These are phyloP conservation scores for Herminia tarsipennalis DNA, from an alignment of 2,888 invertebrate genomes.

Conservation along the genomic window DNA sequence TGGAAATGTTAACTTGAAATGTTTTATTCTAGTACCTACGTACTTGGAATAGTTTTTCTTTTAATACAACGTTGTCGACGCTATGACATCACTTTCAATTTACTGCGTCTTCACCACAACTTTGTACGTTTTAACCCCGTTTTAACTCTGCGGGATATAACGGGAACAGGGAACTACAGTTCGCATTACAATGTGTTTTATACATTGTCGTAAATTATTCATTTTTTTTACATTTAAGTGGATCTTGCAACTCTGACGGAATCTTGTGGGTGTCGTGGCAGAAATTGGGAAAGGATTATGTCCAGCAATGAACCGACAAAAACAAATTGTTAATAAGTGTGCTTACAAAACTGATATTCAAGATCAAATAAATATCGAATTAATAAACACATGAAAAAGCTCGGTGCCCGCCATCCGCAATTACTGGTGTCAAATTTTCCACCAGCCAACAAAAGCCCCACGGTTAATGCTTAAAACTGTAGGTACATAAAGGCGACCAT, in stretches of 20 bases:
- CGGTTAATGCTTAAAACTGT: neutral
- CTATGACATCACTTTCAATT: conserved; percentile 34
- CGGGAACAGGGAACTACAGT: conserved; percentile 8
- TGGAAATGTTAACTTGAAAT: neutral
- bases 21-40: conserved; percentile 21
- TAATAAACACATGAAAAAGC: too few species aligned
- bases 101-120: conserved; percentile 19
- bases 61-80: conserved; percentile 10
- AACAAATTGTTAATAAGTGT: too few species aligned
- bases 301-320: too few species aligned
- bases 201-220: conserved; percentile 3
- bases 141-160: conserved; percentile 16
- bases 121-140: conserved; percentile 36
- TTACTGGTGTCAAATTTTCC: too few species aligned
- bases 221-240: neutral
- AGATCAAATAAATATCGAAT: too few species aligned
- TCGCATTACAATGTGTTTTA: conserved; percentile 17
- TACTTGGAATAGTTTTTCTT: conserved; percentile 18
- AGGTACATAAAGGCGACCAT: neutral
- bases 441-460: neutral
- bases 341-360: too few species aligned
- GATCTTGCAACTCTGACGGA: too few species aligned
- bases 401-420: too few species aligned
- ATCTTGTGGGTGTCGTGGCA: too few species aligned
- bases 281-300: too few species aligned